Base-by-base conservation (phyloP, 2,797 vertebrate genomes). In the Harpagifer antarcticus region DNA sequence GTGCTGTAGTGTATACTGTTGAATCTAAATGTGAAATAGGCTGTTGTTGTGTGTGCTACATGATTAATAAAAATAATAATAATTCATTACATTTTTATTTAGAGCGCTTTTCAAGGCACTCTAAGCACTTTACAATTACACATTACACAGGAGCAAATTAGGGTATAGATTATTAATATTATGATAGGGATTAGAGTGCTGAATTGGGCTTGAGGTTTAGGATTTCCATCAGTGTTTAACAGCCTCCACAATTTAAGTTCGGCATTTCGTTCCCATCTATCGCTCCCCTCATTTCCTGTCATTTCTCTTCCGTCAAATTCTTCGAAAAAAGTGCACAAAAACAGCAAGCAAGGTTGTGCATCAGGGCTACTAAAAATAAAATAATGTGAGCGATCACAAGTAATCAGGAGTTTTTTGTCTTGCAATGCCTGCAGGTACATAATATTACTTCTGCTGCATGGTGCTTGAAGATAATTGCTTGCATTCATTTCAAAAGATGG, bases 401-500 rank as follows among this genome's bases (percentile, higher is more conserved):
- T 62, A 56, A 64, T 55, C 20, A 15, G 16, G 17, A 56, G 3
- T 19, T 66, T 58, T 58, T 48, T 56, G 23, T 42, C 17, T 54
- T 56, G 45, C 12, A 33, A 40, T 31, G 16, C 27, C 52, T 23
- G 16, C 61, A 68, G 60, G 74, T 74, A 31, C n/a, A 10, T 42
- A 40, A 65, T 74, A 64, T 68, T 61, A 15, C 43, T 37, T 60
- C 33, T 61, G 49, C 61, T 68, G 19, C 23, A 66, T 17, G 16
- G 7, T 23, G n/a, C 40, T 62, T 47, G 19, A 52, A 66, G 62
- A 56, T 57, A 76, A 78, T 43, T 69, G 72, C 42, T 6, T 20
- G 53, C 20, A 52, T 85, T 65, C 64, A 67, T 78, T 60, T 78
- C 15, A 33, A 3, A 60, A 58, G 58, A 67, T 23, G 52, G 62